Evolutionary conservation across 1,140 invertebrate species (phyloP).

Genomic region (Aphelinus certus): DNA sequence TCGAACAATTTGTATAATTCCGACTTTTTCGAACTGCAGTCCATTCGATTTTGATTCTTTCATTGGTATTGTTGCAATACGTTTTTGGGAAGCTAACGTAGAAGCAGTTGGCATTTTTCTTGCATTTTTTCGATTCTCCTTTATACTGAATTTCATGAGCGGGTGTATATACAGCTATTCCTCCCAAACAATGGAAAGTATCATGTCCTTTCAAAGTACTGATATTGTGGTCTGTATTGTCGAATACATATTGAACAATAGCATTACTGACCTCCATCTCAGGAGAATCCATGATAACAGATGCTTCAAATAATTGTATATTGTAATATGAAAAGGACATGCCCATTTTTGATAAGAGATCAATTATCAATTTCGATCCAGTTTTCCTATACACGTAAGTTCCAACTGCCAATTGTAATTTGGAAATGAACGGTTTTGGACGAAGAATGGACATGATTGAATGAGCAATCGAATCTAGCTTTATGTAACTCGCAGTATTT

Average conservation of each 20-base stretch:
- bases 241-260: slow-evolving; percentile 53
- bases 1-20: slow-evolving; percentile 42
- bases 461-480: slow-evolving; percentile 48
- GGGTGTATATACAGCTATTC: slow-evolving; percentile 48
- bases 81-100: too few relatives aligned
- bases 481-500: slow-evolving; percentile 44
- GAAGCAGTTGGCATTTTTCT: slow-evolving; percentile 21
- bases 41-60: neutral
- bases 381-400: too few relatives aligned
- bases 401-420: too few relatives aligned
- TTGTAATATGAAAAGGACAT: slow-evolving; percentile 29
- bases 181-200: too few relatives aligned
- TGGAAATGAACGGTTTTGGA: slow-evolving; percentile 44
- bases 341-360: slow-evolving; percentile 55
- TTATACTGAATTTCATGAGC: slow-evolving; percentile 46
- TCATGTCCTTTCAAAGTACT: too few relatives aligned
- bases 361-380: slow-evolving; percentile 51
- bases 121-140: slow-evolving; percentile 18
- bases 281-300: slow-evolving; percentile 50
- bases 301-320: slow-evolving; percentile 52
- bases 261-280: slow-evolving; percentile 40
- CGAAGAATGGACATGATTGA: slow-evolving; percentile 54
- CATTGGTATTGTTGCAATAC: neutral
- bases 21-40: slow-evolving; percentile 47
- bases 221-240: slow-evolving; percentile 41